A percentile compares a stretch with the other conserved stretches of the same genome.
phyloP scores from a whole-genome alignment of 2,797 vertebrate genomes.

The Rhabdophis nuchalis region DNA sequence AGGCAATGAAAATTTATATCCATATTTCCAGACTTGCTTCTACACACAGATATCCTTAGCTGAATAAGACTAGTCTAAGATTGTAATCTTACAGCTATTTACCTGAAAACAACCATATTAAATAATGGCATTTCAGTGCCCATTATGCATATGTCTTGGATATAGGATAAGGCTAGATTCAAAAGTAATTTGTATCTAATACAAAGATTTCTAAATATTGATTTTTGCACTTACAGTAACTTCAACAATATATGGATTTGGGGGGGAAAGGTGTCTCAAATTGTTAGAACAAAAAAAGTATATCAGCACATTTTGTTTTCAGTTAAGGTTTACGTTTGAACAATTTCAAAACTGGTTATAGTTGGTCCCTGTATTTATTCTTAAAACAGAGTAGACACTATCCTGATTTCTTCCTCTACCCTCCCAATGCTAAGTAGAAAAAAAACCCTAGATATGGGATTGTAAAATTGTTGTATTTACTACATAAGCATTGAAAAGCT shows the following conservation, averaged over 20 bases:
- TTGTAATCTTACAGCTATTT: background rate
- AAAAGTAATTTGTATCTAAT: background rate
- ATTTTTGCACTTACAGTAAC: conserved; percentile 44
- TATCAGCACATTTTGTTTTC: background rate
- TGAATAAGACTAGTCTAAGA: background rate
- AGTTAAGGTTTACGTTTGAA: accelerated
- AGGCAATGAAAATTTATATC: background rate
- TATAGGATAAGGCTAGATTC: background rate
- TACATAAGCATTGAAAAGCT: background rate
- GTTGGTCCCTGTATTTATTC: background rate
- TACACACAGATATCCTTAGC: background rate
- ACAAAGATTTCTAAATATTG: background rate
- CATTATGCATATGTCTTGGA: background rate
- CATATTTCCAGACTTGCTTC: background rate
- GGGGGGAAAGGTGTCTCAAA: conserved; percentile 20
- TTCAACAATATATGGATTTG: conserved; percentile 50
- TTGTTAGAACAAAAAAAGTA: conserved; percentile 20
- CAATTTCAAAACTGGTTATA: background rate
- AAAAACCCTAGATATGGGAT: background rate
- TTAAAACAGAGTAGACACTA: background rate
- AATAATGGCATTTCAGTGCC: background rate
- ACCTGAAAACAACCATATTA: background rate
- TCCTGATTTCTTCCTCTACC: conserved; percentile 1
- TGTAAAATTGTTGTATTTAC: background rate
- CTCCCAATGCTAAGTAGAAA: background rate